Evolutionary conservation across 92 coral and sea anemone species (phyloP).

Genomic region (Pocillopora grandis): DNA sequence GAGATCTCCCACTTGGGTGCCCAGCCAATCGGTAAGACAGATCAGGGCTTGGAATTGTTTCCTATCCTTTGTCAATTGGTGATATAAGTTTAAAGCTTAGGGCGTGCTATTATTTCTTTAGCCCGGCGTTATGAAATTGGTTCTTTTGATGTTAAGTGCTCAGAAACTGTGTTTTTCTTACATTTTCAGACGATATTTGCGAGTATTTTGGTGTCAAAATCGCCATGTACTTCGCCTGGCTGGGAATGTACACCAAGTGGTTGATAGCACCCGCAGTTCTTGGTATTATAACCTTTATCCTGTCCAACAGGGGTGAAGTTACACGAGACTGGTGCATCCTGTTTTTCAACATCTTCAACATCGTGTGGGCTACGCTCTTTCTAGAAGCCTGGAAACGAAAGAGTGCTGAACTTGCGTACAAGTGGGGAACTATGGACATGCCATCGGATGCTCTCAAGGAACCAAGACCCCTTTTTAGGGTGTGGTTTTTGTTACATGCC

Average conservation of each 20-base stretch:
- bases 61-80: too few species aligned
- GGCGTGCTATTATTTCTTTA: background rate
- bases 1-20: too few species aligned
- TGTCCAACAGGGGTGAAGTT: slow-evolving; percentile 89
- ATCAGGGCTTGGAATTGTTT: too few species aligned
- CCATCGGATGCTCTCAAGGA: slow-evolving; percentile 96
- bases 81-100: too few species aligned
- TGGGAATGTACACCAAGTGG: slow-evolving; percentile 99
- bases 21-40: too few species aligned
- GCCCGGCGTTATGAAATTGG: background rate
- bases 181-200: slow-evolving; percentile 83
- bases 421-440: slow-evolving; percentile 99
- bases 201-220: slow-evolving; percentile 96
- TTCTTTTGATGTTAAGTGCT: background rate
- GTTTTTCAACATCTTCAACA: slow-evolving; percentile 94
- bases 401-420: slow-evolving; percentile 97
- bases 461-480: slow-evolving; percentile 90
- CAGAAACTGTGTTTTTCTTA: background rate
- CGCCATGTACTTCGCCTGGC: slow-evolving; percentile 99
- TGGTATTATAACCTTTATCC: slow-evolving; percentile 88
- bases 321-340: slow-evolving; percentile 98
- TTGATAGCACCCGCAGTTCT: slow-evolving; percentile 92
- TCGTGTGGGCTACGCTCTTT: slow-evolving; percentile 98
- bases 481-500: background rate
- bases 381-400: slow-evolving; percentile 99